A percentile compares a stretch with the other conserved stretches of the same genome.
phyloP scores from a whole-genome alignment of 2,113 vertebrate species.

The Trinectes maculatus region DNA sequence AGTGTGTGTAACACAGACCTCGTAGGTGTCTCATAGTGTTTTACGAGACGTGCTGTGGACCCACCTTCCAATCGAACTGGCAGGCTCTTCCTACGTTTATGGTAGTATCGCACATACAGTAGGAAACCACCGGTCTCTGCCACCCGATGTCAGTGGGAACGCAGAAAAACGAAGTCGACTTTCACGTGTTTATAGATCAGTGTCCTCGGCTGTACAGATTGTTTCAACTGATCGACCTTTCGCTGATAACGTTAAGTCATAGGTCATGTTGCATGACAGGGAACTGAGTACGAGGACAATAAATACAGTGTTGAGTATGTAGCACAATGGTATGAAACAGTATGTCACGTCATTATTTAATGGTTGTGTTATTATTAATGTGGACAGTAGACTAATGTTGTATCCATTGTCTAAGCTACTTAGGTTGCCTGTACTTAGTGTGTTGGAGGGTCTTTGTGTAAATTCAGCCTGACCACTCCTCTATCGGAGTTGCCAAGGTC shows the following conservation, averaged over 20 bases:
- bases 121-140: too few relatives aligned
- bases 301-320: too few relatives aligned
- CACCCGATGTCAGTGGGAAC: too few relatives aligned
- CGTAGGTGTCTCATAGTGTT: too few relatives aligned
- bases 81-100: too few relatives aligned
- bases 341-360: background rate
- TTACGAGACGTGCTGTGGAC: too few relatives aligned
- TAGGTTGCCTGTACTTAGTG: slow-evolving; percentile 14
- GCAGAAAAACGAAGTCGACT: background rate
- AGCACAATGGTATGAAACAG: background rate
- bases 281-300: background rate
- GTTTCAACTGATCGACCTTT: background rate
- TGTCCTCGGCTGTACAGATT: background rate
- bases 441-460: slow-evolving; percentile 14
- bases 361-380: background rate
- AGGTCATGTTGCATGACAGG: background rate
- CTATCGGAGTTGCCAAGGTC: slow-evolving; percentile 68
- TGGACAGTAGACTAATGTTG: background rate
- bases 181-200: background rate
- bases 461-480: slow-evolving; percentile 42
- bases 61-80: too few relatives aligned
- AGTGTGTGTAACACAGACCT: too few relatives aligned
- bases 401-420: slow-evolving; percentile 35
- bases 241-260: background rate
- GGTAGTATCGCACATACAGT: too few relatives aligned